Evolutionary conservation across 2,113 vertebrate species (phyloP).

Genomic region (Dendrocopos noguchii): DNA sequence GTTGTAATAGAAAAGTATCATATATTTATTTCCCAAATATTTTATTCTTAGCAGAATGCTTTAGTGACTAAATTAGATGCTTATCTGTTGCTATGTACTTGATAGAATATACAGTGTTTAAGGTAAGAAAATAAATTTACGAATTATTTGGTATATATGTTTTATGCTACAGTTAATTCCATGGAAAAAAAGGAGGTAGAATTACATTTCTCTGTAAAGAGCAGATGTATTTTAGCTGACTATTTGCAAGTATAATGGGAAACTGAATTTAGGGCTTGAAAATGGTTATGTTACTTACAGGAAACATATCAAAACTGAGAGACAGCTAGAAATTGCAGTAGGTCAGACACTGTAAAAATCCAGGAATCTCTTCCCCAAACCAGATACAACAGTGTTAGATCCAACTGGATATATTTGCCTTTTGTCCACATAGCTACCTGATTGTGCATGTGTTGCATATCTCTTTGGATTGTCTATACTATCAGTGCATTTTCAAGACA

Average conservation of each 20-base stretch:
- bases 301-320: conserved; percentile 35
- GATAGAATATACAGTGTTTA: not conserved
- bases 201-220: not conserved
- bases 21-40: not conserved
- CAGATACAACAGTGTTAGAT: not conserved
- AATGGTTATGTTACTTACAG: conserved; percentile 37
- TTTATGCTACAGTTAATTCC: not conserved
- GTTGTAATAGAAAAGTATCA: conserved; percentile 2
- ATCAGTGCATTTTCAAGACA: not conserved
- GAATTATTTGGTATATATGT: not conserved
- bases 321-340: conserved; percentile 31
- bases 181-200: not conserved
- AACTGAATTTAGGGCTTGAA: conserved; percentile 27
- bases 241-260: conserved; percentile 66
- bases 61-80: not conserved
- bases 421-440: not conserved
- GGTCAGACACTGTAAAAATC: conserved; percentile 12
- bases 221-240: conserved; percentile 35
- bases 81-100: not conserved
- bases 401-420: not conserved
- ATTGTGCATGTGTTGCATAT: not conserved
- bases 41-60: not conserved
- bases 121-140: not conserved
- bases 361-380: conserved; percentile 26
- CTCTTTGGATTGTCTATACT: not conserved